Conservation (phyloP, 2,797 vertebrate species). For the Agapornis canus region DNA sequence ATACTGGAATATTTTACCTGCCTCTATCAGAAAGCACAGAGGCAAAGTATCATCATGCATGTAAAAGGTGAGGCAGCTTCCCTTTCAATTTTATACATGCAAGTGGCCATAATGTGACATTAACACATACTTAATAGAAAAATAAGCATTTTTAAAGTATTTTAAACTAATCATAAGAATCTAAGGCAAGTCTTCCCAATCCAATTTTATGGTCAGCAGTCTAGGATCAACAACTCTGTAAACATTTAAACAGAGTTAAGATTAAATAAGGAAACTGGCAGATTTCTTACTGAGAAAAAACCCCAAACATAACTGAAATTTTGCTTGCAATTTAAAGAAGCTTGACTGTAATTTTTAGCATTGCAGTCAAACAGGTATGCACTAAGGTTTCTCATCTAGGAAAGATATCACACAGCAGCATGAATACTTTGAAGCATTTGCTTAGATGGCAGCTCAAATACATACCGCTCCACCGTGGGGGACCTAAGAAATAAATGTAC, state of each 20-base stretch:
- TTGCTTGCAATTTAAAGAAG: background rate
- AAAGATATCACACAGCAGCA: constrained; percentile 59
- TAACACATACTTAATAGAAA: background rate
- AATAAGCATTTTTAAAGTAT: background rate
- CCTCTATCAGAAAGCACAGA: background rate
- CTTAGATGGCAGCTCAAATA: constrained; percentile 70
- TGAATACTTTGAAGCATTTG: constrained; percentile 60
- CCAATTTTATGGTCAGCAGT: background rate
- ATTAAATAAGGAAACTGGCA: background rate
- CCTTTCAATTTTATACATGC: constrained; percentile 12
- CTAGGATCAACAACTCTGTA: background rate
- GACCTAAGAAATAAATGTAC: constrained; percentile 82
- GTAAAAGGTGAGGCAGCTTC: background rate
- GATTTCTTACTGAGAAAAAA: background rate
- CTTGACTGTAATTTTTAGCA: background rate
- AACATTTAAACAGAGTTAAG: background rate
- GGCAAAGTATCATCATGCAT: constrained; percentile 1
- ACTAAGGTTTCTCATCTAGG: background rate
- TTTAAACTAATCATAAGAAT: background rate
- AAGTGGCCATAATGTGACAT: background rate
- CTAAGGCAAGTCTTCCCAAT: background rate
- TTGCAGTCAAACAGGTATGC: background rate
- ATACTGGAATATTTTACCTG: background rate
- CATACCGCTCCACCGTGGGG: constrained; percentile 88
- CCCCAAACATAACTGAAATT: background rate